Conservation (phyloP, 2,888 invertebrate species). For the Melanophora roralis region DNA sequence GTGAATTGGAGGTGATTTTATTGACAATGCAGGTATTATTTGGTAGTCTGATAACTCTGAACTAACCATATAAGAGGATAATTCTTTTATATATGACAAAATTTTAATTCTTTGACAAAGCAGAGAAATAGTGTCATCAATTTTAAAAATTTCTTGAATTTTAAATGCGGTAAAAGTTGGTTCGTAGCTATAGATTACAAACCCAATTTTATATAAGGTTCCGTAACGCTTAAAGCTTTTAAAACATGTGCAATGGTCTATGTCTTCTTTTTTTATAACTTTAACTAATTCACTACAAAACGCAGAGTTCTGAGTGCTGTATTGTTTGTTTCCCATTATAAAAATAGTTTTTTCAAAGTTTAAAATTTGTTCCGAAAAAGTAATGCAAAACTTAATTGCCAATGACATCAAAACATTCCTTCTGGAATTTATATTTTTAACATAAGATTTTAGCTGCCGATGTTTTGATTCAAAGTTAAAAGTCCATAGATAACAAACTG, state of each 20-base stretch:
- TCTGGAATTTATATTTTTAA: conserved; percentile 35
- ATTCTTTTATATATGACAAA: neutral
- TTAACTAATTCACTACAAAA: neutral
- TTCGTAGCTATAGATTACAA: neutral
- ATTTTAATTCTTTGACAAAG: neutral
- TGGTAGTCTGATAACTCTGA: neutral
- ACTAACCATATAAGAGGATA: neutral
- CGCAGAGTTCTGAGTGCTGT: neutral
- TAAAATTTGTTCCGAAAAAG: conserved; percentile 12
- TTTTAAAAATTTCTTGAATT: neutral
- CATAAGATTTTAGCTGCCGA: conserved; percentile 39
- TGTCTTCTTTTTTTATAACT: neutral
- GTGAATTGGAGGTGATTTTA: neutral
- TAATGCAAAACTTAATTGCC: neutral
- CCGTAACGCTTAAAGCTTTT: neutral
- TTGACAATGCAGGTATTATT: neutral
- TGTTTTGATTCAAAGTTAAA: conserved; percentile 24
- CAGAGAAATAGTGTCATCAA: neutral
- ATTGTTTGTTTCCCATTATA: neutral
- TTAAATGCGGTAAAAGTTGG: neutral
- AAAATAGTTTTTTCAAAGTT: conserved; percentile 9
- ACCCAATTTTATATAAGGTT: neutral
- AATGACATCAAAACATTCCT: neutral
- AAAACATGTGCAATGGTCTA: neutral
- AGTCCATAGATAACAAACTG: conserved; percentile 24